Evolutionary conservation across 2,113 vertebrate species (phyloP), one percentile per base, ranked within the genome.

Genomic region (Istiophorus platypterus): DNA sequence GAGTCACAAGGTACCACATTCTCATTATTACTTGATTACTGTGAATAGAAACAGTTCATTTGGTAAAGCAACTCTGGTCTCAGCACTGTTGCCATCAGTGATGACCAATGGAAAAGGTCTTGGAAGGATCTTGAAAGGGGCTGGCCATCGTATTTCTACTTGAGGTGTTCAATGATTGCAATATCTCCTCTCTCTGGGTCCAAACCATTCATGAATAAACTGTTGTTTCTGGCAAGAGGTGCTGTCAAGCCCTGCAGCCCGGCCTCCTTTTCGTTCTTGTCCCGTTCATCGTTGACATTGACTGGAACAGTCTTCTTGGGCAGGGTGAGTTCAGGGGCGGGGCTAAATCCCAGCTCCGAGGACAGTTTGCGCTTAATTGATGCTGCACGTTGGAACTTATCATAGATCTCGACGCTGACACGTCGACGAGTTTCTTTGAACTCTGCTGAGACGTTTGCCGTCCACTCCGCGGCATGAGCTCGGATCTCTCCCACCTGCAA

Each of bases 351-450:
- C 0, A 99, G 94, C 34, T 99, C 98, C 1, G 97, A 96, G 0
- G 98, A 99, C 37, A 99, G 96, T 88, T 99, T 99, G 85, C 98
- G 96, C 86, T 99, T 99, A 64, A 99, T 97, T 13, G 98, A 99
- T 0, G 98, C 96, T 52, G 98, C 98, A 0, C 98, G 93, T 91
- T 99, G 98, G 91, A 99, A 99, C 90, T 97, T 97, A 91, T 99
- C 98, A 0, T 98, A 98, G 83, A 99, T 97, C 92, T 99, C 98
- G 37, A 99, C 97, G 0, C 98, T 99, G n/a, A 99, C 94, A 37
- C 98, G 96, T 22, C 98, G 91, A 1, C 98, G 95, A 0, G 98
- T 99, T 91, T 99, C 98, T 91, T 99, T 99, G 88, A 99, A 97
- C 91, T 99, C 98, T 0, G 98, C 98, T 0, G 98, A 99, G 78